Percentiles rank a stretch among this genome's conserved stretches.
These are phyloP conservation scores for Deilephila elpenor DNA, from an alignment of 2,888 invertebrate species.

Conservation along the genomic window DNA sequence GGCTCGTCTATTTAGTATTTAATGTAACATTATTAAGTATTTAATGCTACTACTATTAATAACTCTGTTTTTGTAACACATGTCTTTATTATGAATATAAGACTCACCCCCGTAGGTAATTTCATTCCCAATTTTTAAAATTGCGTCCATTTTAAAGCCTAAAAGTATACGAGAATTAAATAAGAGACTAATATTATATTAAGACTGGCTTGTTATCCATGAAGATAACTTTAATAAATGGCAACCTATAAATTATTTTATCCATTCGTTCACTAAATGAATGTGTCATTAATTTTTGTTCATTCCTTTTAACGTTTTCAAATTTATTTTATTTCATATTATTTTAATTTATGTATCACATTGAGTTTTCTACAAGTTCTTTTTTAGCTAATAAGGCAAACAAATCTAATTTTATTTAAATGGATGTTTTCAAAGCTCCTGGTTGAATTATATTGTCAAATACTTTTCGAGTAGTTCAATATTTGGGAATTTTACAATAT, in stretches of 20 bases:
- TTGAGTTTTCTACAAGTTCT: not conserved
- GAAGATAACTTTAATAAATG: too few species aligned
- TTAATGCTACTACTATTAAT: not conserved
- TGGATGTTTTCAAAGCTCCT: not conserved
- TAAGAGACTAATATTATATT: not conserved
- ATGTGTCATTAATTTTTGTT: not conserved
- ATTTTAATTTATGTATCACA: conserved; percentile 4
- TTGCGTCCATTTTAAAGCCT: too few species aligned
- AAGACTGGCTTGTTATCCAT: not conserved
- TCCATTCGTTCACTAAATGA: conserved; percentile 10
- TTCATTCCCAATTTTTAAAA: too few species aligned
- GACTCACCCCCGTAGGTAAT: not conserved
- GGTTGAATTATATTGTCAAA: conserved; percentile 7
- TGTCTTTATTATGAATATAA: too few species aligned
- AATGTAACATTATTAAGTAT: too few species aligned
- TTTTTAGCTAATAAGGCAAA: conserved; percentile 12
- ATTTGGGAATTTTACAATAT: not conserved
- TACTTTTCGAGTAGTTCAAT: not conserved
- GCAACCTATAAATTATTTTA: too few species aligned
- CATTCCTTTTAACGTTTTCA: not conserved
- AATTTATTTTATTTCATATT: too few species aligned
- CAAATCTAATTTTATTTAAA: not conserved
- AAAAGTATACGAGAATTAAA: too few species aligned
- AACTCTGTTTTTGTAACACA: not conserved
- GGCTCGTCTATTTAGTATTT: not conserved